phyloP scores from a whole-genome alignment of 2,888 invertebrate species.

The Diogma glabrata region DNA sequence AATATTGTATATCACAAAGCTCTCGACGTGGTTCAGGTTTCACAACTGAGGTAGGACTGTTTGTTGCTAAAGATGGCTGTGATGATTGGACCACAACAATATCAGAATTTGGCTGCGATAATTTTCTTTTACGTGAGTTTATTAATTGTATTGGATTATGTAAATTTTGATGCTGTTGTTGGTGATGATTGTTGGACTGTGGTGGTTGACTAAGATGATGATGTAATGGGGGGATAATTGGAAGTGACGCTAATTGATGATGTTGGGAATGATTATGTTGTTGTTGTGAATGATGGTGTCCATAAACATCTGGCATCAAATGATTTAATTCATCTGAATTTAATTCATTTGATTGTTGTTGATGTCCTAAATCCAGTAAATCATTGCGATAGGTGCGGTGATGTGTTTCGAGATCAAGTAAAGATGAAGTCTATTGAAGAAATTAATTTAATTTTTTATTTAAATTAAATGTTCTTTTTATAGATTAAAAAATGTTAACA shows the following conservation, averaged over 20 bases:
- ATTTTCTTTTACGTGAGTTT: constrained; percentile 55
- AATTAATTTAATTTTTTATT: not conserved
- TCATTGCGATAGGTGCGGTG: constrained; percentile 6
- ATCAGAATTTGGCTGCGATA: constrained; percentile 48
- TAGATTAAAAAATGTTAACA: too few species aligned
- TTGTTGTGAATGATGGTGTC: constrained; percentile 15
- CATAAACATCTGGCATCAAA: constrained; percentile 20
- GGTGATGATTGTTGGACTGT: constrained; percentile 15
- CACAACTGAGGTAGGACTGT: constrained; percentile 46
- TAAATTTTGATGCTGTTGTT: constrained; percentile 13
- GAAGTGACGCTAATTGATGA: constrained; percentile 12
- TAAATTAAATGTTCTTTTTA: too few species aligned
- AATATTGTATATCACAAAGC: constrained; percentile 4
- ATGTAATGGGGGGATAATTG: constrained; percentile 9
- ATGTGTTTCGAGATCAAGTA: constrained; percentile 10
- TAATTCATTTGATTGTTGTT: constrained; percentile 12
- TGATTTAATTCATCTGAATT: constrained; percentile 15
- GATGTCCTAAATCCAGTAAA: constrained; percentile 13
- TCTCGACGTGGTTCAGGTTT: constrained; percentile 59
- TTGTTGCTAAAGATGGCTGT: too few species aligned
- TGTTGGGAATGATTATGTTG: constrained; percentile 14
- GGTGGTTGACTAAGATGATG: constrained; percentile 14
- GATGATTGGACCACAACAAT: not conserved
- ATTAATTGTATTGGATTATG: constrained; percentile 13
- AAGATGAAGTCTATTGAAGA: not conserved